A percentile compares a stretch with the other conserved stretches of the same genome.
Evolutionary conservation across 2,113 vertebrate species (phyloP).

Genomic region (Brachypteracias leptosomus): DNA sequence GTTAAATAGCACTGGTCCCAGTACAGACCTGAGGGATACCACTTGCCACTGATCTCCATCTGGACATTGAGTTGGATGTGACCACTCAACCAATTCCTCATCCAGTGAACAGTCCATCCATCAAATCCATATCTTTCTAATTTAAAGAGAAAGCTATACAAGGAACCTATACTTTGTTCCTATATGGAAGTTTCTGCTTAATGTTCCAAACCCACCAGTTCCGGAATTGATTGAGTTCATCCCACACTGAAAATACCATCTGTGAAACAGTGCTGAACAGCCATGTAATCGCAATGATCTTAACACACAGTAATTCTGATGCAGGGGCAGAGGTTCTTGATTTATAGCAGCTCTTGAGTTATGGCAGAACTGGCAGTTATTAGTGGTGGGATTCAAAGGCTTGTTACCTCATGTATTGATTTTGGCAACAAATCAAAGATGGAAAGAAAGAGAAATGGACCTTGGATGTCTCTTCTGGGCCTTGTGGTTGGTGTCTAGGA

Average conservation of each 20-base stretch:
- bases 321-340: neutral
- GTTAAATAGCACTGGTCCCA: no score
- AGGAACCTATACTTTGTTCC: neutral
- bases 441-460: neutral
- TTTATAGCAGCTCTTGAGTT: neutral
- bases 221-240: neutral
- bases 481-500: neutral
- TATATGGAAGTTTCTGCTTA: neutral
- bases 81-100: no score
- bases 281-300: neutral
- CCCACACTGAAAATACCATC: neutral
- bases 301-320: neutral
- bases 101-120: no score
- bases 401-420: neutral
- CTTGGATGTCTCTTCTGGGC: neutral
- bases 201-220: neutral
- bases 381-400: neutral
- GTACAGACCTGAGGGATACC: no score
- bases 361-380: neutral
- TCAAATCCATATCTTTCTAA: no score
- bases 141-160: neutral
- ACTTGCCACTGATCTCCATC: no score
- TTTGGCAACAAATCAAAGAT: neutral
- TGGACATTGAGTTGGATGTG: no score
- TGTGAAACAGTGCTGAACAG: neutral